These are phyloP conservation scores for Nicator chloris DNA, from an alignment of 2,113 vertebrate genomes.

Conservation along the genomic window DNA sequence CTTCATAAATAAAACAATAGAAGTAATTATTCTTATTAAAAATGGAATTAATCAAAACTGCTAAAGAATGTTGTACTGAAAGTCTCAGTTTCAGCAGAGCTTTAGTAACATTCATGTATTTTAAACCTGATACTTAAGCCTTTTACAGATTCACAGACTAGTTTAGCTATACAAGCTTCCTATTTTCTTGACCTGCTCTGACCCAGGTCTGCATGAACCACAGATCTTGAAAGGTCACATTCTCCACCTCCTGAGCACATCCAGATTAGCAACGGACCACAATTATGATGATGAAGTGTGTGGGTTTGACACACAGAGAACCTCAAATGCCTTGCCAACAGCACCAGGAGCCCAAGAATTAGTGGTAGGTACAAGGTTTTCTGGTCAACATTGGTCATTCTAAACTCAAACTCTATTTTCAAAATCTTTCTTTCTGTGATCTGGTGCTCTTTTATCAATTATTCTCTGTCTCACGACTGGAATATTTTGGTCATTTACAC, in stretches of 20 bases:
- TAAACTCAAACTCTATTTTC: neutral
- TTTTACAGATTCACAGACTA: neutral
- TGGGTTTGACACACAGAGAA: neutral
- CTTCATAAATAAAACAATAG: neutral
- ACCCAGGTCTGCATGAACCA: neutral
- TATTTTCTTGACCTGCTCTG: neutral
- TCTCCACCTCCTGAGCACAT: neutral
- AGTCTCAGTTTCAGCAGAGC: neutral
- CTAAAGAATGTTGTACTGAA: neutral
- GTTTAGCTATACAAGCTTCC: neutral
- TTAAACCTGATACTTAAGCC: neutral
- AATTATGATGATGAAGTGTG: neutral
- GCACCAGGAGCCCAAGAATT: neutral
- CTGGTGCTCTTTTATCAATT: neutral
- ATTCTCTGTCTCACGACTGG: neutral
- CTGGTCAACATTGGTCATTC: neutral
- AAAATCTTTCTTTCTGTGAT: neutral
- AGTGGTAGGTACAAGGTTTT: neutral
- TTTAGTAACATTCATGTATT: neutral
- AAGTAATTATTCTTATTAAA: neutral
- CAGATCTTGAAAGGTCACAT: neutral
- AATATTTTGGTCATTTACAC: neutral
- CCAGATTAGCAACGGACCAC: neutral
- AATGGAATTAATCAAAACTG: neutral
- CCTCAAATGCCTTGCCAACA: neutral